phyloP scores from a whole-genome alignment of 2,113 vertebrate species.

The Coryphaenoides rupestris region DNA sequence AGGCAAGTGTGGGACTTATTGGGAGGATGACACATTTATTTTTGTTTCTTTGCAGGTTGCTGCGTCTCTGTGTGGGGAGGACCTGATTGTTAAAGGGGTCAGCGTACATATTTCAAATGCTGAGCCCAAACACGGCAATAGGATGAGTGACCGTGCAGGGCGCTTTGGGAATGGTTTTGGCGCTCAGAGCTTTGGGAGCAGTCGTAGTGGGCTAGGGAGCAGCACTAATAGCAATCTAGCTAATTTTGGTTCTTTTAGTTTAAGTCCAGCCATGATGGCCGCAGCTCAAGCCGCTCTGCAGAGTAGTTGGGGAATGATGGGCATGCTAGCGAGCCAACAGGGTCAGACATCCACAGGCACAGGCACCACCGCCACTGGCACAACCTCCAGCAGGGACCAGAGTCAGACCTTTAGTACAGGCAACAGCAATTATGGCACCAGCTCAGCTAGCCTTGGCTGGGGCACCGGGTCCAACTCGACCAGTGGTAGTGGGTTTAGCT shows the following conservation, averaged over 20 bases:
- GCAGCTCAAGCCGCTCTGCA: conserved; percentile 94
- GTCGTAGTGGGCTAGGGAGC: conserved; percentile 82
- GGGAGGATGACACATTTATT: not conserved
- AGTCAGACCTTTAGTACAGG: conserved; percentile 86
- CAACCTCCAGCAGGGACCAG: conserved; percentile 85
- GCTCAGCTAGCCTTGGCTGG: conserved; percentile 87
- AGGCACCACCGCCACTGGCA: conserved; percentile 80
- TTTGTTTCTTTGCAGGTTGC: conserved; percentile 78
- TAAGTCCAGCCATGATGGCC: conserved; percentile 98
- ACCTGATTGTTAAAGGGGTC: conserved; percentile 98
- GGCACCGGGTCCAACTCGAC: conserved; percentile 89
- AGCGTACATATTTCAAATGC: conserved; percentile 99
- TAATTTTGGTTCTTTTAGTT: conserved; percentile 93
- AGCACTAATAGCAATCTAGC: conserved; percentile 73
- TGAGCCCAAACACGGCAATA: conserved; percentile 97
- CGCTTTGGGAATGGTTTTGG: conserved; percentile 87
- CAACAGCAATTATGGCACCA: conserved; percentile 87
- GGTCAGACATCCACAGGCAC: conserved; percentile 88
- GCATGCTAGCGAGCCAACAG: conserved; percentile 97
- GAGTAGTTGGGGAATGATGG: conserved; percentile 99
- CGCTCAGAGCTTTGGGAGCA: conserved; percentile 89
- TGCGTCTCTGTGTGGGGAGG: conserved; percentile 94
- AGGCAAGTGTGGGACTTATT: no score
- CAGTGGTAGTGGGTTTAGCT: conserved; percentile 85
- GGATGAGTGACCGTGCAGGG: conserved; percentile 88